A percentile compares a stretch with the other conserved stretches of the same genome.
Conservation (phyloP, 2,888 invertebrate species). For the Ormyrus nitidulus region DNA sequence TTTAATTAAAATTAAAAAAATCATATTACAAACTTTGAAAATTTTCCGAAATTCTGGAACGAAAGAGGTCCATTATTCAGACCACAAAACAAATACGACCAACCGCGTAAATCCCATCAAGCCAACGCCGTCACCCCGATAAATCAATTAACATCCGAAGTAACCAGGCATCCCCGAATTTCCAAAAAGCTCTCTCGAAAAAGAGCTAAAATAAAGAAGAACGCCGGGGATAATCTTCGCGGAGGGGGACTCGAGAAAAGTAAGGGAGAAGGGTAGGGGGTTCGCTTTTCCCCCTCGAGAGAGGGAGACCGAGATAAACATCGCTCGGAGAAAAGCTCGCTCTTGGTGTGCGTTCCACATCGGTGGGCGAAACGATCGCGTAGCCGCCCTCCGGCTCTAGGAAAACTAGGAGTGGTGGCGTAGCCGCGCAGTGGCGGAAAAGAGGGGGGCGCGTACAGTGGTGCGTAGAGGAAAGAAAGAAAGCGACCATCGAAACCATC, state of each 20-base stretch:
- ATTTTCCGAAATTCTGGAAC: too few relatives aligned
- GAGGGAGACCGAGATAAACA: slow-evolving; percentile 28
- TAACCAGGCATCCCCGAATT: too few relatives aligned
- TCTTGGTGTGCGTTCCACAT: slow-evolving; percentile 8
- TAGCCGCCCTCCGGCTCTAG: slow-evolving; percentile 43
- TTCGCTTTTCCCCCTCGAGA: neutral
- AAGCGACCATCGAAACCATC: neutral
- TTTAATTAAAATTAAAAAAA: too few relatives aligned
- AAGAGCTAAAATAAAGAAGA: neutral
- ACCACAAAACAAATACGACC: too few relatives aligned
- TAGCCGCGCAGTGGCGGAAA: neutral
- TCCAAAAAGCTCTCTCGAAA: neutral
- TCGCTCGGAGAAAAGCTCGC: too few relatives aligned
- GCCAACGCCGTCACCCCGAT: too few relatives aligned
- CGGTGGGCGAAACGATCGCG: slow-evolving; percentile 42
- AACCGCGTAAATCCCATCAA: too few relatives aligned
- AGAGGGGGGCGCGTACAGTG: neutral
- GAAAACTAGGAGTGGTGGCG: slow-evolving; percentile 37
- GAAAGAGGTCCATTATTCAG: too few relatives aligned
- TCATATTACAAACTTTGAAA: too few relatives aligned
- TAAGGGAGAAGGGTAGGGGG: slow-evolving; percentile 10
- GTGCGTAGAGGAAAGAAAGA: slow-evolving; percentile 4
- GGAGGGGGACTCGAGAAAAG: slow-evolving; percentile 14
- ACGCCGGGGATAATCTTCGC: slow-evolving; percentile 1
- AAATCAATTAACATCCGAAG: too few relatives aligned